Base-by-base conservation (phyloP, 2,888 invertebrate genomes). In the Synergus laeviventris region DNA sequence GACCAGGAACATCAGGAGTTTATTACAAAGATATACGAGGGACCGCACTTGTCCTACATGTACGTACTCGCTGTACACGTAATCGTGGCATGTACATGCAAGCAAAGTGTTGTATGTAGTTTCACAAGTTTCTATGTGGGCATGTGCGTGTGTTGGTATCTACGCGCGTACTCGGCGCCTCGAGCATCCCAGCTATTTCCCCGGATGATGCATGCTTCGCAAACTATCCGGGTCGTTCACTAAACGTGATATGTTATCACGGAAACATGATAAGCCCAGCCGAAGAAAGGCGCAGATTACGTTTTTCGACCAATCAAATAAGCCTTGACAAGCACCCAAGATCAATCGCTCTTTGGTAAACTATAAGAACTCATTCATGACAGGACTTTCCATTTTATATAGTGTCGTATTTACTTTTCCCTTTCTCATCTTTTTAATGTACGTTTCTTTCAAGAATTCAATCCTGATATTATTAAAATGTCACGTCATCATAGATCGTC, bases 21-120 rank as follows among this genome's bases (percentile, higher is more conserved):
- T 86, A 87, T 87, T 87, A 85, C 86, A 86, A 87, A 86, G 85
- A 86, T 86, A 84, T 86, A 86, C 84, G 86, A 83, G 81, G 81
- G 76, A 73, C 18, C 49, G 78, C 77, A 78, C 75, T 80, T 76
- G 78, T 75, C 75, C 75, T 78, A 62, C 78, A 54, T 24, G 74
- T 61, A 70, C 38, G 21, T 59, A 56, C 66, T 66, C 24, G 21
- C 24, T 54, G 64, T 38, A 36, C 75, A 78, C 79, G 75, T 79
- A 76, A 74, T 79, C 80, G 77, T 80, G 74, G 73, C 76, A 78
- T 78, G 76, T 75, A 78, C 76, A 76, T 81, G 70, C 49, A 49
- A 14, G 42, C 31, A 31, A 49, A 70, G n/a, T 49, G 24, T 4
- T 49, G 8, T 18, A 49, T 21, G 31, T 31, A 70, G 16, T 45